phyloP scores from a whole-genome alignment of 2,888 invertebrate genomes.

The Drosophila atripex region DNA sequence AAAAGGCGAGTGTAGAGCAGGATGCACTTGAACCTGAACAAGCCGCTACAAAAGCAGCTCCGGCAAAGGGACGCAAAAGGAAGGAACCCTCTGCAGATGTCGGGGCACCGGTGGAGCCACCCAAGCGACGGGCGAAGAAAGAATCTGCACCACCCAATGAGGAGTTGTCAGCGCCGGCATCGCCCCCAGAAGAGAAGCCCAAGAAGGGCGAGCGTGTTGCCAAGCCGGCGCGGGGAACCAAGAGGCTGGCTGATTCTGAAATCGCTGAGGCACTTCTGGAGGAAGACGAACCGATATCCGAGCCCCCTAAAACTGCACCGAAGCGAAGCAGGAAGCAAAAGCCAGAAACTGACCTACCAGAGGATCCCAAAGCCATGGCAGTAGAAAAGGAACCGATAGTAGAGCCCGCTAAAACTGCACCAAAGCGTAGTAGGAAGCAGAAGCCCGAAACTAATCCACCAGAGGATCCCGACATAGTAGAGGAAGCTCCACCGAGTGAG shows the following conservation, averaged over 20 bases:
- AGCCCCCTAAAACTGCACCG: background rate
- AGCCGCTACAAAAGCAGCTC: conserved; percentile 14
- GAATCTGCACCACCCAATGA: background rate
- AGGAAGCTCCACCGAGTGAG: background rate
- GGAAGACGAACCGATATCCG: conserved; percentile 1
- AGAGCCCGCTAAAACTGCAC: background rate
- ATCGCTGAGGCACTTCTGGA: conserved; percentile 52
- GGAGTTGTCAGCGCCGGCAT: background rate
- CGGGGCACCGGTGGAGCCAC: conserved; percentile 10
- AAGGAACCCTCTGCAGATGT: conserved; percentile 34
- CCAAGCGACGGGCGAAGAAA: conserved; percentile 20
- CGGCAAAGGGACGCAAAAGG: conserved; percentile 44
- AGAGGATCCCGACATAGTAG: background rate
- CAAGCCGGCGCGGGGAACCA: conserved; percentile 52
- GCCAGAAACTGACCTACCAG: background rate
- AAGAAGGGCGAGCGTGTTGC: conserved; percentile 29
- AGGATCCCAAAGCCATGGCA: conserved; percentile 17
- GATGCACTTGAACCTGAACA: conserved; percentile 4
- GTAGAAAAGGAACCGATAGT: conserved; percentile 2
- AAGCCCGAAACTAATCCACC: conserved; percentile 8
- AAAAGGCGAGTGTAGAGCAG: conserved; percentile 30
- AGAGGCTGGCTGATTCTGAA: conserved; percentile 59
- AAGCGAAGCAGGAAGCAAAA: conserved; percentile 47
- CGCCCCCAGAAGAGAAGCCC: conserved; percentile 13
- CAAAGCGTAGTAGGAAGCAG: conserved; percentile 42